A percentile compares a stretch with the other conserved stretches of the same genome.
These are phyloP conservation scores for Schizopygopsis malacanthus DNA, from an alignment of 2,797 vertebrate species.

Conservation along the genomic window DNA sequence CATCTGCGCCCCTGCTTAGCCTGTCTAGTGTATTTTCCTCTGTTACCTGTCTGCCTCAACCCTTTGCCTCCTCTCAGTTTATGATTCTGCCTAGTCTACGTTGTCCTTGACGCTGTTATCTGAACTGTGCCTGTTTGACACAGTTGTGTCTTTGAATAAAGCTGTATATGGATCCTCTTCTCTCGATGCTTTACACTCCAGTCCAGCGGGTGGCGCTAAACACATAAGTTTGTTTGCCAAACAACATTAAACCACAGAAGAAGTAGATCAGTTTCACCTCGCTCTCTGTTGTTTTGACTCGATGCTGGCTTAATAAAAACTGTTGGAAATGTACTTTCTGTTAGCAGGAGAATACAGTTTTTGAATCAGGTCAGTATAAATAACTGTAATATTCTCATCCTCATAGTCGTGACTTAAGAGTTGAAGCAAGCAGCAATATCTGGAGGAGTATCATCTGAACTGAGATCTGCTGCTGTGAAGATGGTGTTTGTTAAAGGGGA, in stretches of 20 bases:
- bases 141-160: no score
- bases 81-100: no score
- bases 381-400: not conserved
- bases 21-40: no score
- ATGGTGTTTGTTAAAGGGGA: not conserved
- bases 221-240: not conserved
- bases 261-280: not conserved
- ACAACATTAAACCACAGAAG: not conserved
- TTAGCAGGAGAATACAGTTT: not conserved
- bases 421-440: not conserved
- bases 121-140: no score
- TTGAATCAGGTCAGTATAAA: not conserved
- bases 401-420: not conserved
- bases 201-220: not conserved
- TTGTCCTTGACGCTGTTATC: no score
- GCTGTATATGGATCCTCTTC: no score
- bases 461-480: not conserved
- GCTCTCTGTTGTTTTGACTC: not conserved
- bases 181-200: not conserved
- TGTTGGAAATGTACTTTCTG: not conserved
- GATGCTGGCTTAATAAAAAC: not conserved
- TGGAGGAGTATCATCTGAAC: not conserved
- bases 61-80: no score
- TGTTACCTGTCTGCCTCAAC: no score
- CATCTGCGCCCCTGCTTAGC: no score